Evolutionary conservation across 2,888 invertebrate species (phyloP).

Genomic region (Athrips mouffetella): DNA sequence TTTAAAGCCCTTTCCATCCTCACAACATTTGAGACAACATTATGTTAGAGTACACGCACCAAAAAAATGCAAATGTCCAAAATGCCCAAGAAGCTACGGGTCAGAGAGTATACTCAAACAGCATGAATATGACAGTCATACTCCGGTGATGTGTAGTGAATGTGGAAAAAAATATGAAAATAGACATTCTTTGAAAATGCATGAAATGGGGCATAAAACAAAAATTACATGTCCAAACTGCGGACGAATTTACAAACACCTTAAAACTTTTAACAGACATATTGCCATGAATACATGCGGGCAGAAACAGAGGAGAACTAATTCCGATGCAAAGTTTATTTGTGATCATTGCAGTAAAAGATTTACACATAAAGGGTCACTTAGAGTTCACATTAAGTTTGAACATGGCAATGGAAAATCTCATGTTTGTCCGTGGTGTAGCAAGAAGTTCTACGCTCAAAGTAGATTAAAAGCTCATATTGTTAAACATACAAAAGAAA

Average conservation of each 20-base stretch:
- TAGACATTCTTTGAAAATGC: conserved; percentile 19
- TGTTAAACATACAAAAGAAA: conserved; percentile 64
- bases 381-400: conserved; percentile 60
- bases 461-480: conserved; percentile 62
- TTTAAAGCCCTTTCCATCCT: conserved; percentile 16
- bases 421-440: conserved; percentile 55
- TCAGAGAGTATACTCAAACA: conserved; percentile 17
- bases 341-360: conserved; percentile 23
- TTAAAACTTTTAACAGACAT: conserved; percentile 20
- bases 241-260: conserved; percentile 21
- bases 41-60: conserved; percentile 24
- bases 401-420: conserved; percentile 59
- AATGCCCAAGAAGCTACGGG: conserved; percentile 23
- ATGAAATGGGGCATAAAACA: conserved; percentile 19
- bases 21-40: conserved; percentile 21
- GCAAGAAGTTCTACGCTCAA: conserved; percentile 65
- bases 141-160: conserved; percentile 19
- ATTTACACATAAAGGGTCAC: conserved; percentile 21
- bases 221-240: conserved; percentile 22
- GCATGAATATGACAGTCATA: conserved; percentile 21
- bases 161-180: conserved; percentile 27
- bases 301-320: conserved; percentile 11
- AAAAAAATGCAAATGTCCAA: conserved; percentile 21
- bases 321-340: conserved; percentile 1
- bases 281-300: conserved; percentile 17